Percentiles rank a stretch among this genome's conserved stretches.
These are phyloP conservation scores for Notarius lentiginosus DNA, from an alignment of 2,113 vertebrate species.

Conservation along the genomic window DNA sequence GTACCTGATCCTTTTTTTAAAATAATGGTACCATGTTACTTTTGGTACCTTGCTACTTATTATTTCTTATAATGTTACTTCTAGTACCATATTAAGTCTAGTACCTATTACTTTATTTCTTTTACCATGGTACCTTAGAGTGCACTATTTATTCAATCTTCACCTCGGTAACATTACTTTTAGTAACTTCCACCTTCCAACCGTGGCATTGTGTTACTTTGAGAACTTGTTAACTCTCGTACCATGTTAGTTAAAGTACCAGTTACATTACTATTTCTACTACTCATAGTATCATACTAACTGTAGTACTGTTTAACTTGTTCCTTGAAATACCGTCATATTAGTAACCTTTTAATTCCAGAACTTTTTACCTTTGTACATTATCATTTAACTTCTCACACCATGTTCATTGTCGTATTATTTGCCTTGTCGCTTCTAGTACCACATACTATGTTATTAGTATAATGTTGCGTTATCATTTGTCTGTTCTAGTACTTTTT, in stretches of 20 bases:
- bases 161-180: background rate
- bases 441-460: background rate
- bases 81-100: background rate
- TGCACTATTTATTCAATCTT: no score
- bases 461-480: background rate
- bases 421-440: background rate
- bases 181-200: background rate
- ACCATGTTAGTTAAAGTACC: background rate
- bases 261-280: background rate
- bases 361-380: no score
- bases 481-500: background rate
- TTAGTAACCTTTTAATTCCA: no score
- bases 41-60: background rate
- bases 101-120: background rate
- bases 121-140: no score
- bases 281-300: background rate
- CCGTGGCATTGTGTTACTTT: background rate
- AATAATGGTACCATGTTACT: no score
- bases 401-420: background rate
- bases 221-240: background rate
- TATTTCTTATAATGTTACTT: background rate
- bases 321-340: background rate
- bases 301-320: background rate
- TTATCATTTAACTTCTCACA: background rate
- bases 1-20: no score